Evolutionary conservation across 2,113 vertebrate genomes (phyloP).

Genomic region (Gnathonemus echidnorhynchus): DNA sequence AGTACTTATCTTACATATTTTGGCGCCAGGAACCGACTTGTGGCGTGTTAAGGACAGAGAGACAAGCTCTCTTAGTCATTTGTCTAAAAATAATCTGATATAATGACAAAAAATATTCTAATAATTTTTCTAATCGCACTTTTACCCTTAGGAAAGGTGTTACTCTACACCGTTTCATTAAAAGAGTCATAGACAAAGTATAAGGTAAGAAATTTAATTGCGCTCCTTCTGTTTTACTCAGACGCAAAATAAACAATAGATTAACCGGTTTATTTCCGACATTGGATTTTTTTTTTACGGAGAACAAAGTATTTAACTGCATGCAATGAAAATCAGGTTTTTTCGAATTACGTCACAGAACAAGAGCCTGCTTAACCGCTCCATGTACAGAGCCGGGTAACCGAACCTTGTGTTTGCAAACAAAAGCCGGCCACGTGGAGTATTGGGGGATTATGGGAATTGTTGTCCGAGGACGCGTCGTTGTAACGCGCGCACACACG

Average conservation of each 20-base stretch:
- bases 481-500: neutral
- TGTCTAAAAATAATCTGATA: neutral
- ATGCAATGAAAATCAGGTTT: neutral
- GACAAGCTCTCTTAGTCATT: neutral
- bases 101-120: neutral
- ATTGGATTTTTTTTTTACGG: neutral
- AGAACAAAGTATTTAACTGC: neutral
- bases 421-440: constrained; percentile 63
- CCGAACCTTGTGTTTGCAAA: constrained; percentile 64
- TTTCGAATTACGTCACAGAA: neutral
- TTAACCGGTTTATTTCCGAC: neutral
- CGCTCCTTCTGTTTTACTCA: neutral
- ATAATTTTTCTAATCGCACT: neutral
- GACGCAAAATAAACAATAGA: neutral
- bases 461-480: constrained; percentile 34
- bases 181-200: neutral
- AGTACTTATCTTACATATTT: neutral
- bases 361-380: neutral
- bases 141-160: neutral
- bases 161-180: neutral
- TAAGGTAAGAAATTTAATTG: neutral
- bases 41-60: neutral
- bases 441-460: constrained; percentile 34
- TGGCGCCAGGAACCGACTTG: neutral
- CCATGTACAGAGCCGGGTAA: neutral